Base-by-base conservation (phyloP, 2,113 vertebrate genomes). In the Sander lucioperca region DNA sequence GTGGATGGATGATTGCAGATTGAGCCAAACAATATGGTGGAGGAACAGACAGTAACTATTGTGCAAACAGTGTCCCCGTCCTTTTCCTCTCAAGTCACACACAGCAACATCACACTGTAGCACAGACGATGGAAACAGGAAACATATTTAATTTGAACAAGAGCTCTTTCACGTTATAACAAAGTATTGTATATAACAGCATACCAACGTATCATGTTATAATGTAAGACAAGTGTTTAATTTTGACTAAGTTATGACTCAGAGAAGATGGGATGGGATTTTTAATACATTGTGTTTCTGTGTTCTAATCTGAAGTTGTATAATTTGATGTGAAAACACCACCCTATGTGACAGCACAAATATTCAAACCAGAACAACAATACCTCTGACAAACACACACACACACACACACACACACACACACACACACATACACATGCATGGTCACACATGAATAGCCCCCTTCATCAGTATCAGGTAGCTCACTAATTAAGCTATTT, bases 401-500 rank as follows among this genome's bases (percentile, higher is more conserved):
- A 54, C 53, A 83, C 25, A 51, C n/a, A 10, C 15, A 68, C 50
- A 78, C 33, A 62, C 47, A 23, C 30, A 77, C 21, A 62, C 45
- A 80, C 25, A 65, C 33, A 62, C 47, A 23, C 30, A 77, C 21
- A 62, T 33, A 80, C 25, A 65, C 30, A 80, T 6, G 2, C 6
- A 39, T 1, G 18, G 65, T 79, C 72, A 76, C 56, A 80, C 80
- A 63, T 64, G 61, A 80, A 45, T 47, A n/a, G 39, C 30, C 54
- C 56, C 25, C 14, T 80, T 70, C 39, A 70, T 50, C 27, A n/a
- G 84, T 67, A 84, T 90, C 88, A 86, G 80, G 88, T 90, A 66
- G 27, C 86, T 43, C 58, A 51, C 80, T 85, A 87, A 91, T 87
- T 88, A 77, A 83, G 27, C 71, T 84, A 63, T 82, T 91, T 77